Conservation (phyloP, 2,113 vertebrate genomes). For the Hipposideros armiger region DNA sequence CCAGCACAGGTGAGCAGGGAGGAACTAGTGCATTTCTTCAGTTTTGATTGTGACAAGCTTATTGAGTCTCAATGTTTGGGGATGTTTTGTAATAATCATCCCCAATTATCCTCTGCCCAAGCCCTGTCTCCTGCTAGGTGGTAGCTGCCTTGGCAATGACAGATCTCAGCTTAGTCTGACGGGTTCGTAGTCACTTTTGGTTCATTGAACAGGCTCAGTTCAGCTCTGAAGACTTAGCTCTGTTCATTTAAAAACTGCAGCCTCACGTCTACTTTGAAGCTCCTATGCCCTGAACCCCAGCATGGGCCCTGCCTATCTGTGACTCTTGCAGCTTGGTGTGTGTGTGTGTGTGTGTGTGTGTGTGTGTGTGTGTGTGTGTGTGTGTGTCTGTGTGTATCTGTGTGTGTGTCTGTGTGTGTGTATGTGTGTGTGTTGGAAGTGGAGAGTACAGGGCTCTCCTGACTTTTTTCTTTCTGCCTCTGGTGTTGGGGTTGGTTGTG, state of each 20-base stretch:
- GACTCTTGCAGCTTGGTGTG: not conserved
- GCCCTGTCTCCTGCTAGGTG: not conserved
- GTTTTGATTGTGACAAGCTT: not conserved
- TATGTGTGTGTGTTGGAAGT: rapidly evolving
- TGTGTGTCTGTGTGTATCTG: not conserved
- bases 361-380: rapidly evolving
- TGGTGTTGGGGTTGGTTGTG: not conserved
- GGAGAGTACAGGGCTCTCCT: not conserved
- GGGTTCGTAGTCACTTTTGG: not conserved
- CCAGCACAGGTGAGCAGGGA: not conserved
- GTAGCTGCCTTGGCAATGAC: not conserved
- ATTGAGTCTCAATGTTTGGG: rapidly evolving
- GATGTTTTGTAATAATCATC: not conserved
- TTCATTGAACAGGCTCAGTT: not conserved
- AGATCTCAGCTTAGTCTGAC: not conserved
- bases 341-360: not conserved
- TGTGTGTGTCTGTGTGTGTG: rapidly evolving
- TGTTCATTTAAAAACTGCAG: not conserved
- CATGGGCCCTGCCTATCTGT: too few relatives aligned
- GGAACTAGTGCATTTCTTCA: rapidly evolving
- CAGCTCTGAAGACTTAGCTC: not conserved
- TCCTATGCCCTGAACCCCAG: not conserved
- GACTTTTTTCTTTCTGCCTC: not conserved
- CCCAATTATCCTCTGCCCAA: not conserved
- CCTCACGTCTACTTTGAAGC: not conserved